phyloP scores from a whole-genome alignment of 2,113 vertebrate genomes.

The Eleginops maclovinus region DNA sequence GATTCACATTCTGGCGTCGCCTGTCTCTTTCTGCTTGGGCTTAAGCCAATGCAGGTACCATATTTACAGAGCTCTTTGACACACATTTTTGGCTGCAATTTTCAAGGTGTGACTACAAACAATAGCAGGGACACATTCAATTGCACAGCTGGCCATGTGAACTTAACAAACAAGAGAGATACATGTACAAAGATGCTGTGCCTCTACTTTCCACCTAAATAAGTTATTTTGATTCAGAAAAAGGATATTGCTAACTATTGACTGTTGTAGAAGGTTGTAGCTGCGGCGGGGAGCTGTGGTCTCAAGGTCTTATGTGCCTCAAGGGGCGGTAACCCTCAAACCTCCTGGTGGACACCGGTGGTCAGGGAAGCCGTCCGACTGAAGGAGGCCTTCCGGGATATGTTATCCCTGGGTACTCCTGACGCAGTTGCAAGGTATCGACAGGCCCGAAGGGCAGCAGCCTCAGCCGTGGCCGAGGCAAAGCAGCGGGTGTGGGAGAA shows the following conservation, averaged over 20 bases:
- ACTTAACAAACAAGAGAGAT: constrained; percentile 20
- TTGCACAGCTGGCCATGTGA: constrained; percentile 42
- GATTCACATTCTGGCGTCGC: constrained; percentile 74
- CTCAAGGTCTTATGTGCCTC: too few relatives aligned
- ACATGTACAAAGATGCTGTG: background rate
- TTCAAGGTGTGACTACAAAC: constrained; percentile 49
- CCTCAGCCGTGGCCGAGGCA: too few relatives aligned
- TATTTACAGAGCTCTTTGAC: constrained; percentile 74
- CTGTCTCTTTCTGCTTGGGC: constrained; percentile 71
- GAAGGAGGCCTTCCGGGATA: too few relatives aligned
- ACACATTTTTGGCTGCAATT: constrained; percentile 58
- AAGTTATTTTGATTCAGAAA: background rate
- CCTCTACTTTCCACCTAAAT: constrained; percentile 14
- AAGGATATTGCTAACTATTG: background rate
- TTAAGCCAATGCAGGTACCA: constrained; percentile 71
- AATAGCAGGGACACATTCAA: constrained; percentile 45
- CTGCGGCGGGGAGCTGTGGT: too few relatives aligned
- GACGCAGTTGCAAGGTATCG: too few relatives aligned
- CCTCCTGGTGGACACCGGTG: too few relatives aligned
- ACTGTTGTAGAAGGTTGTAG: constrained; percentile 10
- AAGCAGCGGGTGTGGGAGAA: too few relatives aligned
- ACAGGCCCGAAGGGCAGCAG: too few relatives aligned
- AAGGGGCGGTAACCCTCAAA: too few relatives aligned
- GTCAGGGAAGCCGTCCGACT: too few relatives aligned
- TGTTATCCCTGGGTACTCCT: too few relatives aligned